Conservation (phyloP, 1,140 invertebrate species). For the Mizuhopecten yessoensis region DNA sequence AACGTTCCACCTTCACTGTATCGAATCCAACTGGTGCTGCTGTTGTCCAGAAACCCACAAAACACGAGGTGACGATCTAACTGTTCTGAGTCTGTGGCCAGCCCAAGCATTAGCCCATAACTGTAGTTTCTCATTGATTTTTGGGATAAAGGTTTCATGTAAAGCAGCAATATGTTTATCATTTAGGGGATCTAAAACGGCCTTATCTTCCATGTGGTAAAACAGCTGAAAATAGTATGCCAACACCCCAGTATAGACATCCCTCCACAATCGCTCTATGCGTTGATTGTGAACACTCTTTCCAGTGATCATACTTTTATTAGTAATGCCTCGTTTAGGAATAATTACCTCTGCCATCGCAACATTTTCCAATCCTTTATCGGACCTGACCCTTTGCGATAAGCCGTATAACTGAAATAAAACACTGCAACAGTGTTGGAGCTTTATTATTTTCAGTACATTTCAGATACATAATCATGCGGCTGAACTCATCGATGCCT, state of each 20-base stretch:
- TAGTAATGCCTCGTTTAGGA: too few relatives aligned
- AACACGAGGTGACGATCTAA: constrained; percentile 41
- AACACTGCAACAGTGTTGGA: constrained; percentile 44
- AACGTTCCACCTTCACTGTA: constrained; percentile 31
- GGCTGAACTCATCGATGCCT: constrained; percentile 9
- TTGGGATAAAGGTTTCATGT: constrained; percentile 44
- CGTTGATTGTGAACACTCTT: too few relatives aligned
- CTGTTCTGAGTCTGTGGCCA: constrained; percentile 46
- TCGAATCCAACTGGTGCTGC: constrained; percentile 51
- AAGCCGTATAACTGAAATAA: constrained; percentile 37
- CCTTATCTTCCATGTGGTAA: constrained; percentile 58
- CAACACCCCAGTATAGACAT: constrained; percentile 54
- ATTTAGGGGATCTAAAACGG: constrained; percentile 59
- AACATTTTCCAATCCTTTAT: too few relatives aligned
- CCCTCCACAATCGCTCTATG: constrained; percentile 69
- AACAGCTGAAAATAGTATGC: constrained; percentile 61
- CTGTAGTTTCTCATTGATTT: constrained; percentile 49
- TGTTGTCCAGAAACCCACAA: constrained; percentile 56
- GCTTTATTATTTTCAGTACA: constrained; percentile 46
- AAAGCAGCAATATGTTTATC: constrained; percentile 50
- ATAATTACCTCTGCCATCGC: too few relatives aligned
- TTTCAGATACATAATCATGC: constrained; percentile 23
- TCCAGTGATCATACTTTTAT: too few relatives aligned
- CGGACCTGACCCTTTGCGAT: constrained; percentile 45
- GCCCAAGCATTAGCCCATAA: constrained; percentile 50